phyloP scores from a whole-genome alignment of 2,888 invertebrate genomes.

The Magallana nippona region DNA sequence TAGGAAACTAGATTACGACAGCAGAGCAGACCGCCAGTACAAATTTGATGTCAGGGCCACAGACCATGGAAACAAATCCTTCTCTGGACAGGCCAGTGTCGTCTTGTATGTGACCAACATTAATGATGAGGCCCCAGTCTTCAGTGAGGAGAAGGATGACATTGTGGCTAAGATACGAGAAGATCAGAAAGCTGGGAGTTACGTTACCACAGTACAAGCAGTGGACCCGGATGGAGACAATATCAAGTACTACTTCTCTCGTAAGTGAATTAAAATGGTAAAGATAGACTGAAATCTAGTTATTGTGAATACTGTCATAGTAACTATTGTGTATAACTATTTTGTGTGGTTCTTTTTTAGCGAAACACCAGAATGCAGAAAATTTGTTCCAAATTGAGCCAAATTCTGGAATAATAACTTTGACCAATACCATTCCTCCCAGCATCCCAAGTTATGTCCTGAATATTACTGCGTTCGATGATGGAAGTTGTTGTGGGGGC shows the following conservation, averaged over 20 bases:
- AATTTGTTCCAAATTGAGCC: slow-evolving; percentile 76
- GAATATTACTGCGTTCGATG: slow-evolving; percentile 98
- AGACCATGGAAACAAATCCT: slow-evolving; percentile 95
- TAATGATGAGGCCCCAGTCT: slow-evolving; percentile 94
- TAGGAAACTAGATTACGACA: slow-evolving; percentile 77
- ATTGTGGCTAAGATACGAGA: slow-evolving; percentile 67
- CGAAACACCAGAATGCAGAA: slow-evolving; percentile 41
- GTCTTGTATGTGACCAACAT: slow-evolving; percentile 98
- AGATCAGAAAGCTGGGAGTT: slow-evolving; percentile 84
- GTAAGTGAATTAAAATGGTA: slow-evolving; percentile 54
- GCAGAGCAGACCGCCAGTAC: slow-evolving; percentile 82
- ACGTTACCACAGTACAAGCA: slow-evolving; percentile 97
- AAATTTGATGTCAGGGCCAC: slow-evolving; percentile 96
- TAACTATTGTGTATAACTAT: not conserved
- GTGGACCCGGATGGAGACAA: slow-evolving; percentile 98
- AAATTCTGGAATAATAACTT: slow-evolving; percentile 76
- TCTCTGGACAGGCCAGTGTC: slow-evolving; percentile 95
- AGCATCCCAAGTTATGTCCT: slow-evolving; percentile 87
- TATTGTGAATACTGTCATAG: not conserved
- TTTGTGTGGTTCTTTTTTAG: slow-evolving; percentile 51
- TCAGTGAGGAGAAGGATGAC: slow-evolving; percentile 61
- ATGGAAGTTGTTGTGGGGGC: slow-evolving; percentile 96
- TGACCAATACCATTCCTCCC: slow-evolving; percentile 70
- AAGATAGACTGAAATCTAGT: no score
- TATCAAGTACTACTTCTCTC: slow-evolving; percentile 88